Conservation (phyloP, 2,113 vertebrate genomes). For the Alethe castanea region DNA sequence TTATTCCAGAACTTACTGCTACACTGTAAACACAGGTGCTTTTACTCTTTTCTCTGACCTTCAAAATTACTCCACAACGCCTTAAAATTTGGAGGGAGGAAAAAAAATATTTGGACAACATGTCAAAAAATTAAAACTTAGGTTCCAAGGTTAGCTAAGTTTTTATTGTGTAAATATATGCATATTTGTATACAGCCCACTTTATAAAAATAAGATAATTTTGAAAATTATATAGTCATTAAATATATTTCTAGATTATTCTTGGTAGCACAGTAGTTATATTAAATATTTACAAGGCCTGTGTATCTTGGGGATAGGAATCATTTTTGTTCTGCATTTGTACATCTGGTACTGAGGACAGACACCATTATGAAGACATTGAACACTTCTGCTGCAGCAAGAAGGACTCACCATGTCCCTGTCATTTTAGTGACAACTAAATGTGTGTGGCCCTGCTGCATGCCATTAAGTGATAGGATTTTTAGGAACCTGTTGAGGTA, state of each 20-base stretch:
- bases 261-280: neutral
- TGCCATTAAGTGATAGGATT: neutral
- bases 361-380: neutral
- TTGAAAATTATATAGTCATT: neutral
- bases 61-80: neutral
- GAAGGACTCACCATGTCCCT: neutral
- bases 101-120: neutral
- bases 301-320: neutral
- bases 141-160: neutral
- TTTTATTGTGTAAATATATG: neutral
- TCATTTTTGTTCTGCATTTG: neutral
- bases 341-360: neutral
- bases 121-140: neutral
- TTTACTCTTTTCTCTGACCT: neutral
- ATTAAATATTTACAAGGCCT: neutral
- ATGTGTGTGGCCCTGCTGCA: neutral
- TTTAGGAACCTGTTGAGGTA: neutral
- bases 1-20: neutral
- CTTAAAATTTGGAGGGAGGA: rapidly evolving
- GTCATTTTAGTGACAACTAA: neutral
- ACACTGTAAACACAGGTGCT: rapidly evolving
- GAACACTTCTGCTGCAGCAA: neutral
- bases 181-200: neutral
- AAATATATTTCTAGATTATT: neutral
- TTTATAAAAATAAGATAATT: neutral